Evolutionary conservation across 2,797 vertebrate genomes (phyloP).

Genomic region (Chiloscyllium punctatum): DNA sequence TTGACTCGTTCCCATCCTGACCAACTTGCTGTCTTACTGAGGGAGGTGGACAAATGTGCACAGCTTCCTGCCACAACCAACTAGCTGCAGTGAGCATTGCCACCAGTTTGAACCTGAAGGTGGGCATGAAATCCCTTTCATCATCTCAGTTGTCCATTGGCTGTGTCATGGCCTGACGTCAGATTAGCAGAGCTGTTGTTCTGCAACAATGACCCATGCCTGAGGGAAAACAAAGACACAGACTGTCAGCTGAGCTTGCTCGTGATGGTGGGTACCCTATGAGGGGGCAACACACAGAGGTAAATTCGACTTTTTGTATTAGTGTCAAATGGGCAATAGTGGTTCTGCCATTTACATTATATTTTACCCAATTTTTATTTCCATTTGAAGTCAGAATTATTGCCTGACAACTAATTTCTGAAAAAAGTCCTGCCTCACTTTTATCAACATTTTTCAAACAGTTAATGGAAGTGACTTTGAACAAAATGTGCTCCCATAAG

Average conservation of each 20-base stretch:
- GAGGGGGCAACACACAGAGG: not conserved
- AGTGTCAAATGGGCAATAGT: not conserved
- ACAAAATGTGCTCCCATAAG: not conserved
- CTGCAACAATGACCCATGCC: not conserved
- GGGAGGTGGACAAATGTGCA: not conserved
- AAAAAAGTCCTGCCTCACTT: not conserved
- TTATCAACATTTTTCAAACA: not conserved
- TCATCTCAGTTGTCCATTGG: not conserved
- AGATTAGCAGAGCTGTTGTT: not conserved
- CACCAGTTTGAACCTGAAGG: not conserved
- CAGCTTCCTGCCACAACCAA: not conserved
- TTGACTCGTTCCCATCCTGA: not conserved
- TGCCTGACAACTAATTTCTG: not conserved
- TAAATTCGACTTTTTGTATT: not conserved
- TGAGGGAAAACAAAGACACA: too few species aligned
- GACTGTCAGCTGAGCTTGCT: not conserved
- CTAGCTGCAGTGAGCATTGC: not conserved
- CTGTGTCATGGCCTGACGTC: not conserved
- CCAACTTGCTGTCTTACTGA: too few species aligned
- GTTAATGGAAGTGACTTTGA: not conserved
- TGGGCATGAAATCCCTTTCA: not conserved
- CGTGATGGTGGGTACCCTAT: not conserved
- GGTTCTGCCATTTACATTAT: not conserved
- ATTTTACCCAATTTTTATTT: not conserved
- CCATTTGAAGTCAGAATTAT: conserved; percentile 2